Base-by-base conservation (phyloP, 2,113 vertebrate genomes). In the Peromyscus californicus region DNA sequence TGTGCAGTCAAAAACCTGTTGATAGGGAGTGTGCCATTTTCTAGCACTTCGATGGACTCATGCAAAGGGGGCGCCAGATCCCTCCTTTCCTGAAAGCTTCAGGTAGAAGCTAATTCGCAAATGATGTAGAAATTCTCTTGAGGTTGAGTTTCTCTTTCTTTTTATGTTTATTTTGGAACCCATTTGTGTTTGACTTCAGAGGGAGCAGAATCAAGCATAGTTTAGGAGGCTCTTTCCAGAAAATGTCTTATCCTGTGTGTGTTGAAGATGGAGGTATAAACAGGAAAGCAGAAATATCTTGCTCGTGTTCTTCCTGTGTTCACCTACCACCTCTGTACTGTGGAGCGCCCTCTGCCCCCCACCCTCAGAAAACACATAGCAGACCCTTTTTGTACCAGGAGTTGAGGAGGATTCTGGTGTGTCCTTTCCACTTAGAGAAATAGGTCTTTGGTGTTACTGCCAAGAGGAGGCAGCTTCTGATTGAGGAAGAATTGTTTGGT, bases 31-130 rank as follows among this genome's bases (percentile, higher is more conserved):
- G 2, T 79, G 17, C 21, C 5, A 24, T 54, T 33, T 76, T 65
- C 79, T 29, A 42, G 84, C 80, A 87, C 19, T 95, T 97, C 76
- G 69, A 4, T 70, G 33, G 84, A 10, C 80, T 95, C 96, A 89
- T 97, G 90, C 92, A 86, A 92, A 98, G 96, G 93, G 79, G 94
- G 93, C 63, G 33, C 94, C 93, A 95, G 65, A 97, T 95, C 75
- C 93, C n/a, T 92, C 89, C 67, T 95, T 95, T 96, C 69, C 31
- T 88, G n/a, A 90, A 82, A 89, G 63, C 91, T 94, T 5, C 33
- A 90, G 69, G 45, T 59, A 79, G 90, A 54, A 82, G 61, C 80
- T 95, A 83, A 91, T 96, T 96, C 83, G 88, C 75, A 92, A 45
- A 86, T 95, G 84, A 83, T 92, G 76, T 90, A 79, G 80, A 95